Percentiles rank a stretch among this genome's conserved stretches.
These are phyloP conservation scores for Ochotona curzoniae DNA, from an alignment of 2,113 vertebrate species.

Conservation along the genomic window DNA sequence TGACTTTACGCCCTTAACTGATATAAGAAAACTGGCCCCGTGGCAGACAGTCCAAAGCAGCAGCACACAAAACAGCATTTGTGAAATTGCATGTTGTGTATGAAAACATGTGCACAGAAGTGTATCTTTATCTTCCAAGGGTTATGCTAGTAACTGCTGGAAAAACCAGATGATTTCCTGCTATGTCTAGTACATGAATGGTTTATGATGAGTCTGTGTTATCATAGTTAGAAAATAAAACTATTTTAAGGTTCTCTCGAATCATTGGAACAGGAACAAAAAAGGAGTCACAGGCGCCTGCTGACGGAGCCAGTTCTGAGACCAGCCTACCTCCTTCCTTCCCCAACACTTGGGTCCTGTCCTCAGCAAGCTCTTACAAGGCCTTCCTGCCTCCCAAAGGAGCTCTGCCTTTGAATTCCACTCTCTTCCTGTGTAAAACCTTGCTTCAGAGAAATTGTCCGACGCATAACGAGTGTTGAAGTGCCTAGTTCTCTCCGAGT, in stretches of 20 bases:
- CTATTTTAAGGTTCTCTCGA: background rate
- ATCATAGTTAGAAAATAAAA: background rate
- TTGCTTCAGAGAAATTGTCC: constrained; percentile 47
- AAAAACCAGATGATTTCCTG: background rate
- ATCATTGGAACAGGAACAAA: background rate
- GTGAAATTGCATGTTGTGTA: too few relatives aligned
- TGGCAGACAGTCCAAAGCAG: background rate
- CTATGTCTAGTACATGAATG: background rate
- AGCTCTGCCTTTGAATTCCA: too few relatives aligned
- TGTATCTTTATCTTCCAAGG: background rate
- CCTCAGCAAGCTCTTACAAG: background rate
- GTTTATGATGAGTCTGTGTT: background rate
- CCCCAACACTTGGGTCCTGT: background rate
- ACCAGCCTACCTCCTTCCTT: background rate
- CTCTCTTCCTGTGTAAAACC: constrained; percentile 8
- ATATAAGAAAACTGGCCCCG: background rate
- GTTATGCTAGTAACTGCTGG: too few relatives aligned
- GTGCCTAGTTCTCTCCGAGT: constrained; percentile 3
- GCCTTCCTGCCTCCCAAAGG: too few relatives aligned
- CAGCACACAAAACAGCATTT: background rate
- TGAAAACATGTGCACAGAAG: background rate
- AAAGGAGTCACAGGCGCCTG: background rate
- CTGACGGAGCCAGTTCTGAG: background rate
- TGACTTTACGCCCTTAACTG: too few relatives aligned
- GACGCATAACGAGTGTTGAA: constrained; percentile 43